Conservation (phyloP, 2,888 invertebrate genomes). For the Tetanocera ferruginea region DNA sequence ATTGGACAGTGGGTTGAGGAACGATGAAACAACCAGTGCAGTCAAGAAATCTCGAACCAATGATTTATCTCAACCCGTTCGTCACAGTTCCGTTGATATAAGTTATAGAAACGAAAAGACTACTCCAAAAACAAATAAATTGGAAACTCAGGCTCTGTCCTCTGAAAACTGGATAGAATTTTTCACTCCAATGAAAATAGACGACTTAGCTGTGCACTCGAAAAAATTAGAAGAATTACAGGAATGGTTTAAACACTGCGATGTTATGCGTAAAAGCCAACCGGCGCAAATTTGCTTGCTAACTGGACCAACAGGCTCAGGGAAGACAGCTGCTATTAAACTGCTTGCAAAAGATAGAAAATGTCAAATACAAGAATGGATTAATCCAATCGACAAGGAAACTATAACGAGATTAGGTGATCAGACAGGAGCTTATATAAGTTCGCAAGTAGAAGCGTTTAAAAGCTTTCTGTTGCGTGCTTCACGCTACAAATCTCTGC, state of each 20-base stretch:
- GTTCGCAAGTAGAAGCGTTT: constrained; percentile 79
- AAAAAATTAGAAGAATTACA: constrained; percentile 83
- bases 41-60: constrained; percentile 21
- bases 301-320: constrained; percentile 87
- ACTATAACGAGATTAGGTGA: constrained; percentile 68
- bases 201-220: constrained; percentile 80
- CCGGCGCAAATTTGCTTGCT: constrained; percentile 76
- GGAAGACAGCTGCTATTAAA: constrained; percentile 83
- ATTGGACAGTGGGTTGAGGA: constrained; percentile 34
- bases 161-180: constrained; percentile 73
- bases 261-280: constrained; percentile 52
- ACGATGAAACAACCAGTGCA: constrained; percentile 24
- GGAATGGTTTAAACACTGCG: constrained; percentile 74
- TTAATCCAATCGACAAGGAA: constrained; percentile 81
- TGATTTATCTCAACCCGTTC: constrained; percentile 9
- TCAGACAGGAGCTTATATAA: constrained; percentile 57
- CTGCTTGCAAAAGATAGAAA: constrained; percentile 76
- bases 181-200: constrained; percentile 73
- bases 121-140: neutral
- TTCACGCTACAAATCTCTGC: constrained; percentile 77
- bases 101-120: constrained; percentile 30
- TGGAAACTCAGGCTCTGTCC: neutral
- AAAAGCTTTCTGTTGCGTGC: constrained; percentile 82
- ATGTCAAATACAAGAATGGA: constrained; percentile 79
- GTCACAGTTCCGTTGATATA: neutral